phyloP scores from a whole-genome alignment of 1,140 invertebrate genomes.

The Orius laevigatus region DNA sequence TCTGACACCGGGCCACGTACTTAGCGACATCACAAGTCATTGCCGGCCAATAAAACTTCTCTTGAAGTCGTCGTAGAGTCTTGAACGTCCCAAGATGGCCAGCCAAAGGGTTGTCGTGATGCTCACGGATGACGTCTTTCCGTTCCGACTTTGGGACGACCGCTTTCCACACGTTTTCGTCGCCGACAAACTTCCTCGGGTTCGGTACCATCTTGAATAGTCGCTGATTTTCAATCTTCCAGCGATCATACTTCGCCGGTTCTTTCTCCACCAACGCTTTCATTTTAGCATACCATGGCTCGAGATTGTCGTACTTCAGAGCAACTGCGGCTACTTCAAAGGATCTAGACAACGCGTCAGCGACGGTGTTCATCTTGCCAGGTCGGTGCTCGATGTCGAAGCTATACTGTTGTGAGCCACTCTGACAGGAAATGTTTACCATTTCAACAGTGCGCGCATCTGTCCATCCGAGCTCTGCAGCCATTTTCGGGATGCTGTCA shows the following conservation, averaged over 20 bases:
- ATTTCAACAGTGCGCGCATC: too few species aligned
- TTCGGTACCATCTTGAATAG: background rate
- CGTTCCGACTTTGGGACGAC: constrained; percentile 19
- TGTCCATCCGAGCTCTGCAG: too few species aligned
- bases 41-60: constrained; percentile 23
- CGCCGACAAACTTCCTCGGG: background rate
- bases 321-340: too few species aligned
- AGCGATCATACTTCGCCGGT: background rate
- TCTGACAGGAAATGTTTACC: too few species aligned
- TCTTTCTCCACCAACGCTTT: background rate
- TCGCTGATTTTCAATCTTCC: background rate
- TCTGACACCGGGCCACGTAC: constrained; percentile 20
- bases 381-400: too few species aligned
- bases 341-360: too few species aligned
- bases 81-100: constrained; percentile 22
- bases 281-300: background rate
- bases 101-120: constrained; percentile 19
- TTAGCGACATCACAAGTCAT: constrained; percentile 20
- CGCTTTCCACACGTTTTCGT: constrained; percentile 20
- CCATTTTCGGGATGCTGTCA: too few species aligned
- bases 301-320: too few species aligned
- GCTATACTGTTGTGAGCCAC: too few species aligned
- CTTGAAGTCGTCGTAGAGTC: constrained; percentile 17
- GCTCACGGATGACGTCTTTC: constrained; percentile 17
- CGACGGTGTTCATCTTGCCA: too few species aligned